Conservation (phyloP, 2,888 invertebrate species). For the Punctoribates punctum region DNA sequence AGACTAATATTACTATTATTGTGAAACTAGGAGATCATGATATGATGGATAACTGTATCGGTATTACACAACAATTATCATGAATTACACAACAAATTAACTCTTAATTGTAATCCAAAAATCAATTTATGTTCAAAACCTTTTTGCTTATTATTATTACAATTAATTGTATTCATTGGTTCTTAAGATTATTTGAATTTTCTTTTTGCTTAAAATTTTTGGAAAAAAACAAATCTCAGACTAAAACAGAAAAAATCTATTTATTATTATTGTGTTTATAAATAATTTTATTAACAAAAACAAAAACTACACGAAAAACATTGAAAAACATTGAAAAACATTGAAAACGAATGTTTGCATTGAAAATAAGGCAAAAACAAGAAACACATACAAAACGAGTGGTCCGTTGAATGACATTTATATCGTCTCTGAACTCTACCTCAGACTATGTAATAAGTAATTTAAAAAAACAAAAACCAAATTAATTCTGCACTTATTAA, state of each 20-base stretch:
- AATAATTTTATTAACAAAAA: slow-evolving; percentile 20
- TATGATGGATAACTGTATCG: background rate
- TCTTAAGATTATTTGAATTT: background rate
- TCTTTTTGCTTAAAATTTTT: background rate
- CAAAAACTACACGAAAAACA: background rate
- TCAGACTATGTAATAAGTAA: slow-evolving; percentile 31
- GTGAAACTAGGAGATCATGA: slow-evolving; percentile 36
- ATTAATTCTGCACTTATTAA: slow-evolving; percentile 31
- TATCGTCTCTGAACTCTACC: slow-evolving; percentile 26
- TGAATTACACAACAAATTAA: background rate
- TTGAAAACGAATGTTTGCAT: background rate
- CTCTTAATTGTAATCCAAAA: background rate
- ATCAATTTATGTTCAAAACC: background rate
- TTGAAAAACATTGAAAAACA: too few species aligned
- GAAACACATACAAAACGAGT: background rate
- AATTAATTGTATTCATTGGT: background rate
- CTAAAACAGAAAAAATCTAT: background rate
- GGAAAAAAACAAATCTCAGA: too few species aligned
- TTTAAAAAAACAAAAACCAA: background rate
- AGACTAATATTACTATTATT: slow-evolving; percentile 13
- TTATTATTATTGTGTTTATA: slow-evolving; percentile 29
- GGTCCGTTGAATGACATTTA: slow-evolving; percentile 24
- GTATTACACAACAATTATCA: slow-evolving; percentile 31
- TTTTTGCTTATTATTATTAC: background rate
- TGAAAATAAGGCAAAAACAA: background rate